Percentiles rank a stretch among this genome's conserved stretches.
phyloP scores from a whole-genome alignment of 1,140 invertebrate species.

The Eufriesea mexicana region DNA sequence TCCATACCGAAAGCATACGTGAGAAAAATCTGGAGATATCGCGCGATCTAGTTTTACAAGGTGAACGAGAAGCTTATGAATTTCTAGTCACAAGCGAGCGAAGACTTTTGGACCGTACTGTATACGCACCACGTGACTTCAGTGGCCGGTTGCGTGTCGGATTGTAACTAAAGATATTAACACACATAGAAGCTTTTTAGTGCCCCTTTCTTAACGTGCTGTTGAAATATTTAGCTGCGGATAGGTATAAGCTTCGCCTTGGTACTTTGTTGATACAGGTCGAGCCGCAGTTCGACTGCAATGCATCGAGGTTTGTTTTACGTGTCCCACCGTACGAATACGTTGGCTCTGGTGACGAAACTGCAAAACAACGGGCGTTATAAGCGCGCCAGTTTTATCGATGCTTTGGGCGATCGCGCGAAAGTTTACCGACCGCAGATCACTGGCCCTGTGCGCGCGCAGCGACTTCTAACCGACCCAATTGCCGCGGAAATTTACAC shows the following conservation, averaged over 20 bases:
- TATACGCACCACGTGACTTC: not conserved
- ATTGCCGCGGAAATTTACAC: constrained; percentile 22
- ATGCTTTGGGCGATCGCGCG: not conserved
- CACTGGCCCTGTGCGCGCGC: not conserved
- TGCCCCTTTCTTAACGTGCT: constrained; percentile 9
- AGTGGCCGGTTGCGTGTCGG: not conserved
- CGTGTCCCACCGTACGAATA: not conserved
- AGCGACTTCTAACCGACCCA: constrained; percentile 1
- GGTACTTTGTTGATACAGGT: not conserved
- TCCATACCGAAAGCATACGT: not conserved
- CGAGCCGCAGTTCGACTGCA: not conserved
- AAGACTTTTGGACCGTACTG: not conserved
- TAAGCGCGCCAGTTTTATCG: constrained; percentile 13
- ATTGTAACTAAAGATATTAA: constrained; percentile 9
- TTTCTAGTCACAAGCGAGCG: not conserved
- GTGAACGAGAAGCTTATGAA: constrained; percentile 17
- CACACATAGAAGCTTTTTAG: not conserved
- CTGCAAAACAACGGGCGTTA: not conserved
- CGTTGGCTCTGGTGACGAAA: not conserved
- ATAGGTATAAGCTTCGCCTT: not conserved
- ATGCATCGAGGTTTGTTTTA: not conserved
- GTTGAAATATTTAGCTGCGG: not conserved
- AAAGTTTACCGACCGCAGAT: constrained; percentile 21
- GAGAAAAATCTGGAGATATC: not conserved
- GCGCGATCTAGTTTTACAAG: constrained; percentile 14